Evolutionary conservation across 2,888 invertebrate genomes (phyloP), one percentile per base, ranked within the genome.

Genomic region (Dynastes hyllus): DNA sequence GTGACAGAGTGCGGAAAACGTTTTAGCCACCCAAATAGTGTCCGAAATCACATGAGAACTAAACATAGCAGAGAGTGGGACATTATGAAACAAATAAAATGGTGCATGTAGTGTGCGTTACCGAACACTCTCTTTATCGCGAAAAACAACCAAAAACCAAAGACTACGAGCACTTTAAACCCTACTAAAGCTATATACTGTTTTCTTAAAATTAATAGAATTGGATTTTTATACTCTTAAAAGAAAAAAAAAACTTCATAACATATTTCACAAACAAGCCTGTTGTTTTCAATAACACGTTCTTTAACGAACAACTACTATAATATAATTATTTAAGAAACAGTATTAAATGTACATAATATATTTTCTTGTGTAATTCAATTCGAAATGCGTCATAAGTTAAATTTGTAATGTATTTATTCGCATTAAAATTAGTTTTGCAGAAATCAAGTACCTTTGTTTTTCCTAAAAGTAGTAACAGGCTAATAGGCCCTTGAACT

Each of bases 1-100:
- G 95, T 95, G 77, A 90, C 92, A 79, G 91, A 92, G 82, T 96
- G 95, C 89, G 93, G 93, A 77, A 92, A 94, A 82, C 91, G 91
- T 84, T 96, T 95, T 89, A 92, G 94, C 81, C 95, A 96, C 89
- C 96, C 96, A 81, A 96, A 96, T 90, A 95, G 95, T 79, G 96
- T 96, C 83, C 92, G 95, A 85, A 96, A 96, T 90, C 95, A 96
- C 90, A 95, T 96, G 95, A 91, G 96, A 84, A 92, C 94, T 86
- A 96, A 96, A 89, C 96, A 96, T 89, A 92, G 94, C 69, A 90
- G 92, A 83, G 94, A 95, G 87, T 96, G 95, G 96, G 94, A 94
- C 86, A 92, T 93, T 88, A 96, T 96, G 93, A 96, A 96, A 90
- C 94, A 94, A 78, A 91, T 94, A 82, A 93, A 93, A 87, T 94